phyloP scores from a whole-genome alignment of 2,888 invertebrate genomes.

The Metalampra italica region DNA sequence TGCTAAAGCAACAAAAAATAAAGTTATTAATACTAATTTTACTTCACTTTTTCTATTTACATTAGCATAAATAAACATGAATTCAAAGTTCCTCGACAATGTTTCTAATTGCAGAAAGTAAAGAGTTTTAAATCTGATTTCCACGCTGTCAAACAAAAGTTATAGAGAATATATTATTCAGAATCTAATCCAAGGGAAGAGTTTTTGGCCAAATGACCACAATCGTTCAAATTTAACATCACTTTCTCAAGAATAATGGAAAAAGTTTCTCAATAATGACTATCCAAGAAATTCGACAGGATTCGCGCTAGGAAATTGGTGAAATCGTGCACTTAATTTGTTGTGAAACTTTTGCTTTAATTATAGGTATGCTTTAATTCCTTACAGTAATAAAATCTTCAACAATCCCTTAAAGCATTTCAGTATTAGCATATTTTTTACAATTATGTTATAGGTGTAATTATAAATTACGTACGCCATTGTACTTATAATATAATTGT shows the following conservation, averaged over 20 bases:
- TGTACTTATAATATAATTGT: no score
- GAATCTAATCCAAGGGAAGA: slow-evolving; percentile 16
- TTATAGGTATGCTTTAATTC: no score
- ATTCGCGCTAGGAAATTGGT: slow-evolving; percentile 20
- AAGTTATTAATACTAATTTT: no score
- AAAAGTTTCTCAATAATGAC: slow-evolving; percentile 47
- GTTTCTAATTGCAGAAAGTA: background rate
- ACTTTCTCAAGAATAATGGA: slow-evolving; percentile 44
- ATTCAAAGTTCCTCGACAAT: no score
- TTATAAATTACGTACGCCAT: no score
- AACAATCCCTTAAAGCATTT: no score
- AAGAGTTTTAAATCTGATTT: background rate
- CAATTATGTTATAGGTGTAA: no score
- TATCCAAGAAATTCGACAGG: slow-evolving; percentile 34
- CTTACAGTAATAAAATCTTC: no score
- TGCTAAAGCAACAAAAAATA: no score
- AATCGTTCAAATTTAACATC: slow-evolving; percentile 35
- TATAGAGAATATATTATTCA: slow-evolving; percentile 18
- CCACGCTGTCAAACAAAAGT: background rate
- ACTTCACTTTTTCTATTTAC: no score
- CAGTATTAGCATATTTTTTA: no score
- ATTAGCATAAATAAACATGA: no score
- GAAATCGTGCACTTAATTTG: background rate
- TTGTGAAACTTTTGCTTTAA: background rate
- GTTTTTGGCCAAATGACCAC: slow-evolving; percentile 26